Base-by-base conservation (phyloP, 2,888 invertebrate genomes). In the Philhelius pedissequus region DNA sequence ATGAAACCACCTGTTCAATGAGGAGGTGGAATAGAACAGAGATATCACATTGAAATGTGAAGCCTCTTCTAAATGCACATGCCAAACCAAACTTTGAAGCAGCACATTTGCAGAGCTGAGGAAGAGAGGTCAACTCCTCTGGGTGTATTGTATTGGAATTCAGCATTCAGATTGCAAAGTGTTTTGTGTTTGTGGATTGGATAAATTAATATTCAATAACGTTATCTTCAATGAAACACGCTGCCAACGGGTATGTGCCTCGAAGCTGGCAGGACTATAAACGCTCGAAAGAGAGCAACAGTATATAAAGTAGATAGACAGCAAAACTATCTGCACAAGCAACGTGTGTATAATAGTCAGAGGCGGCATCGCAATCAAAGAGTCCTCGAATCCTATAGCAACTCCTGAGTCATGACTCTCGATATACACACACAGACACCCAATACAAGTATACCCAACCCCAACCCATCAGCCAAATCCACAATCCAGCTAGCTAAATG, bases 121-220 rank as follows among this genome's bases (percentile, higher is more conserved):
- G 27, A 48, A 52, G 58, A 62, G 38, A 35, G 81, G 50, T 60
- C 43, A 60, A 70, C 27, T 76, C 81, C 66, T 9, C 8, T 38
- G 64, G 70, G 64, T 38, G 43, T 32, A 56, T 35, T 52, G 25
- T 15, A 40, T 9, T 40, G 66, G 18, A 76, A 66, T 52, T n/a
- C n/a, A 48, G 45, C 20, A 48, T 48, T 74, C 62, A 60, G 52
- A 71, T 70, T 77, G 71, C 58, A 56, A 73, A 83, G 50, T 79
- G 83, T 69, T 69, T 73, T 77, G 78, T 78, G 73, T 77, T 82
- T 82, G 78, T 56, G 68, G 79, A 83, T 79, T 83, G 83, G 69
- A 74, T 79, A 64, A 83, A 79, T 83, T 79, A 79, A 74, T 79
- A 83, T 75, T 83, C 83, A 83, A 64, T 70, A 70, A 64, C 74